Percentiles rank a stretch among this genome's conserved stretches.
phyloP scores from a whole-genome alignment of 2,888 invertebrate genomes.

The Campaea margaritaria region DNA sequence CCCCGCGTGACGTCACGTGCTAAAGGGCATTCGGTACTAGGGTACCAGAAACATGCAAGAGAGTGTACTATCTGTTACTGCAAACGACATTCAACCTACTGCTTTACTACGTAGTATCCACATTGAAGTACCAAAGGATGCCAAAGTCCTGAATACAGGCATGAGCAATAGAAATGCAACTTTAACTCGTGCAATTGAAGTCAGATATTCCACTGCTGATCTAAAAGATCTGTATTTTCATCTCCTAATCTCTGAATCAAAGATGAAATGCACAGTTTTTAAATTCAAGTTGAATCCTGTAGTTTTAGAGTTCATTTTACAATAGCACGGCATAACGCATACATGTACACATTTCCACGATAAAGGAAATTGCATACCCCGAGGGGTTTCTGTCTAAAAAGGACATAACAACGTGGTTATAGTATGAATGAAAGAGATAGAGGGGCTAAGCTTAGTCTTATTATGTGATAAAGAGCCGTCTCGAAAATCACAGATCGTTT shows the following conservation, averaged over 20 bases:
- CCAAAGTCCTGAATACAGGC: not conserved
- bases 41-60: constrained; percentile 55
- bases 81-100: constrained; percentile 41
- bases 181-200: not conserved
- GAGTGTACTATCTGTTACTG: constrained; percentile 23
- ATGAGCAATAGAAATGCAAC: constrained; percentile 14
- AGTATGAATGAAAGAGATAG: not conserved
- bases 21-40: constrained; percentile 72
- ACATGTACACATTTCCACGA: not conserved
- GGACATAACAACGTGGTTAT: not conserved
- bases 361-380: constrained; percentile 5
- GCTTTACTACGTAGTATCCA: not conserved
- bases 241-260: constrained; percentile 3
- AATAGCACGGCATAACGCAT: not conserved
- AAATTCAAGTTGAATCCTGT: not conserved
- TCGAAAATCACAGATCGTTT: not conserved
- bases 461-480: not conserved
- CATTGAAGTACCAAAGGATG: not conserved
- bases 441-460: constrained; percentile 1
- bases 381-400: not conserved
- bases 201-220: constrained; percentile 3
- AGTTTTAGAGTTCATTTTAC: not conserved
- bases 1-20: constrained; percentile 72
- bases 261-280: not conserved
- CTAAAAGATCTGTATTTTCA: not conserved